A percentile compares a stretch with the other conserved stretches of the same genome.
Conservation (phyloP, 2,888 invertebrate species). For the Nezara viridula region DNA sequence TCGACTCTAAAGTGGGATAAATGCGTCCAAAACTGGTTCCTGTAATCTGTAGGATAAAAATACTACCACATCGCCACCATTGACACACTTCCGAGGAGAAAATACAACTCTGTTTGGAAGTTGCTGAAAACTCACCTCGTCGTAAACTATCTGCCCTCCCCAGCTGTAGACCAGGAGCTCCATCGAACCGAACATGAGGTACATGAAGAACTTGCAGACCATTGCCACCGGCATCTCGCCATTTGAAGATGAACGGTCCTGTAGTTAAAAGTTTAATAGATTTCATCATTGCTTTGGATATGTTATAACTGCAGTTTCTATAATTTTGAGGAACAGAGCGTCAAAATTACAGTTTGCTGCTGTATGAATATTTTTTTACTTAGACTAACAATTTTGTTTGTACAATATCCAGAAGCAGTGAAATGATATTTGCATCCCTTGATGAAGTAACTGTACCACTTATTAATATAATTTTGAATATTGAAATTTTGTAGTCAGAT, state of each 20-base stretch:
- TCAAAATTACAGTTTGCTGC: too few species aligned
- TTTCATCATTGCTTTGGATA: too few species aligned
- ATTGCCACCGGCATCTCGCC: conserved; percentile 59
- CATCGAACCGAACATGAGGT: conserved; percentile 63
- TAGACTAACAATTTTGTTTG: too few species aligned
- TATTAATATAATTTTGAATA: too few species aligned
- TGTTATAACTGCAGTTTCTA: too few species aligned
- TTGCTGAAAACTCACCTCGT: conserved; percentile 56
- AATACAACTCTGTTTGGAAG: not conserved
- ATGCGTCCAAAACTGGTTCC: conserved; percentile 19
- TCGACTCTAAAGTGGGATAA: conserved; percentile 1
- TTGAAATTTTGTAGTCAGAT: too few species aligned
- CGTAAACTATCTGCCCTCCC: conserved; percentile 63
- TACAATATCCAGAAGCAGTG: too few species aligned
- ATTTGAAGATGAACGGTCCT: conserved; percentile 56
- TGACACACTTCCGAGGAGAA: not conserved
- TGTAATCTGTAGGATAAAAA: conserved; percentile 5
- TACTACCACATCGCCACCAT: not conserved
- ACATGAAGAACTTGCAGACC: conserved; percentile 63
- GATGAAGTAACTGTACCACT: too few species aligned
- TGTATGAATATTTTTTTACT: too few species aligned
- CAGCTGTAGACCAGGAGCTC: conserved; percentile 64
- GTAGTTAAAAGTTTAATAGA: not conserved
- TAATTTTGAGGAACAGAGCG: too few species aligned
- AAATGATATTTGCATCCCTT: too few species aligned